These are phyloP conservation scores for Laothoe populi DNA, from an alignment of 2,888 invertebrate genomes.

Conservation along the genomic window DNA sequence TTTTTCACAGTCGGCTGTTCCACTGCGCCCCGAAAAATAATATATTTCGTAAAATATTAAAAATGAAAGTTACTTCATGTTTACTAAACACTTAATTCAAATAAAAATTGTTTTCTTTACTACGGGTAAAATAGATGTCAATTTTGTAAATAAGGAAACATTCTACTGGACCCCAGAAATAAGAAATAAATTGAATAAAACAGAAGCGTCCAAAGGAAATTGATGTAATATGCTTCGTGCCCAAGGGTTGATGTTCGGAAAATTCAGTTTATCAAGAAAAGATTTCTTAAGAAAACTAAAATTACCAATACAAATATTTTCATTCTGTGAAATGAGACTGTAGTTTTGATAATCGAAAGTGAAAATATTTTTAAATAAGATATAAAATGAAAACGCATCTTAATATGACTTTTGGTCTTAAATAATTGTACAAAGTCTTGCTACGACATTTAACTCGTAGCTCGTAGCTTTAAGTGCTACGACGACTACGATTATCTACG, in stretches of 20 bases:
- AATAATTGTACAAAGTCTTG: background rate
- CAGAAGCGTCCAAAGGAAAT: slow-evolving; percentile 63
- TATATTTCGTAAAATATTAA: no score
- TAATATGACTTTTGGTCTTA: background rate
- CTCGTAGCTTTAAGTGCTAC: background rate
- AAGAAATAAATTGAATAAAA: slow-evolving; percentile 68
- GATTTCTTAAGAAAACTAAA: slow-evolving; percentile 11
- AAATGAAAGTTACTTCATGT: no score
- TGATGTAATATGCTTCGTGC: slow-evolving; percentile 61
- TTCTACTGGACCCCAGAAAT: slow-evolving; percentile 43
- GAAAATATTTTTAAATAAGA: no score
- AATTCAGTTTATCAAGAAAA: slow-evolving; percentile 23
- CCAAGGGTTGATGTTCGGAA: slow-evolving; percentile 66
- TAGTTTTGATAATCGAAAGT: no score
- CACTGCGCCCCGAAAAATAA: no score
- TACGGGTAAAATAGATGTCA: background rate
- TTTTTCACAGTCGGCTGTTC: no score
- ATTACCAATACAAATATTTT: background rate
- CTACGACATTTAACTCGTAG: background rate
- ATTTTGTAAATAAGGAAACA: slow-evolving; percentile 7
- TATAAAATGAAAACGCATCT: no score
- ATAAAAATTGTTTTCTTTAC: background rate
- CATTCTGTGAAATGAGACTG: no score
- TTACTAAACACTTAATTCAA: no score
- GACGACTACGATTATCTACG: background rate